Base-by-base conservation (phyloP, 2,888 invertebrate species). In the Lathronympha strigana region DNA sequence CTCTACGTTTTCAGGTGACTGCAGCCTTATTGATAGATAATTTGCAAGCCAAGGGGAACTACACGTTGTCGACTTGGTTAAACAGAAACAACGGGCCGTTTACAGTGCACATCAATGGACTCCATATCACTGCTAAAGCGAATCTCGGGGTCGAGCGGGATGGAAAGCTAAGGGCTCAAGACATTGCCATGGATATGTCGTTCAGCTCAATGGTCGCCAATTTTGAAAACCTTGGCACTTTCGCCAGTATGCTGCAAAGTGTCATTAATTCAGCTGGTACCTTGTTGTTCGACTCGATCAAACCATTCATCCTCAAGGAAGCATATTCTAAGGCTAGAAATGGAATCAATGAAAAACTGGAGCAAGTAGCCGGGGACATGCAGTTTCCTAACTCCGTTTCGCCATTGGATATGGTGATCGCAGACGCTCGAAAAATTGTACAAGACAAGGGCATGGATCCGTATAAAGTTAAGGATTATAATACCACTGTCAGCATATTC, bases 201-300 rank as follows among this genome's bases (percentile, higher is more conserved):
- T 97, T 97, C 73, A 93, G 92, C 51, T 94, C 94, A 51, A 96
- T 97, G 74, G 92, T 94, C 8, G 95, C 97, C 88, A 95, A 97
- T 76, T 97, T 98, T 76, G 94, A 97, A 83, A 96, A 97, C 78
- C 93, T 97, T 0, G 96, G 97, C 4, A 94, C 97, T 71, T 90
- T 97, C 67, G 96, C 95, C 0, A 93, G 93, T 45, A 86, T 94
- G 69, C 93, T 94, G 69, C 95, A 96, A 81, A 94, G 96, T 0
- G 92, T 97, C 51, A 94, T 98, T 49, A 98, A 97, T 83, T 95
- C 96, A 0, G 94, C 97, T 0, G 97, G 97, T 0, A 94, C 94
- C 13, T 94, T 97, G 69, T 93, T 98, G 9, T 97, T 98, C 74
- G 97, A 97, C 80, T 95, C 96, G 9, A 96, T 98, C 75, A 97